Evolutionary conservation across 2,113 vertebrate genomes (phyloP), one percentile per base, ranked within the genome.

Genomic region (Siphamia tubifer): DNA sequence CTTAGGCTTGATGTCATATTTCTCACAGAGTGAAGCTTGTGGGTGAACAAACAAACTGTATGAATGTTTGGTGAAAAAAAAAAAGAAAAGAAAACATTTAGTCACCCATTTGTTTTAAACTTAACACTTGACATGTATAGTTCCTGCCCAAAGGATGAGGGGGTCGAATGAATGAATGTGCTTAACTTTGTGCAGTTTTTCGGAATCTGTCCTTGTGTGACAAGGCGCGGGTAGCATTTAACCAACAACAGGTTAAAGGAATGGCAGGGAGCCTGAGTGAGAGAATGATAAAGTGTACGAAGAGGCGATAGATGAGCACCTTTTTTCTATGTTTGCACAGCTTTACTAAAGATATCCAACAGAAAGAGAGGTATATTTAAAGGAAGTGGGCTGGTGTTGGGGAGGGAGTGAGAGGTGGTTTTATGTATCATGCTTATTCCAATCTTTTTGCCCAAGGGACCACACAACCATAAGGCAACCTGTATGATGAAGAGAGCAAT

Each of bases 311-410:
- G 85, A 74, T 47, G 73, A 89, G 91, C 91, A 92, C 90, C 90
- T 93, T 92, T 89, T 87, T 84, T 74, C 88, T 83, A 86, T 82
- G 86, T 93, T 93, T 93, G 91, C 90, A 93, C 91, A 92, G 89
- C 90, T 92, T 90, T 87, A 93, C 88, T 88, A 89, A 90, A 92
- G 91, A 92, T 85, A 89, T 91, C 85, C 81, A 83, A 84, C 72
- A 82, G 62, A n/a, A n/a, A n/a, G 69, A 53, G 49, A 60, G 65
- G 78, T 88, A 76, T 91, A 90, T 89, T 89, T 88, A 85, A 87
- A 84, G 70, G 68, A 86, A 81, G 74, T 55, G 62, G 75, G 68
- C 73, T 84, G 77, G 23, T 69, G 83, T 57, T 57, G 32, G 63
- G 53, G 43, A 60, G 63, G 66, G 68, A 34, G 43, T 51, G 74